These are phyloP conservation scores for Apotomis capreana DNA, from an alignment of 2,888 invertebrate genomes.

Conservation along the genomic window DNA sequence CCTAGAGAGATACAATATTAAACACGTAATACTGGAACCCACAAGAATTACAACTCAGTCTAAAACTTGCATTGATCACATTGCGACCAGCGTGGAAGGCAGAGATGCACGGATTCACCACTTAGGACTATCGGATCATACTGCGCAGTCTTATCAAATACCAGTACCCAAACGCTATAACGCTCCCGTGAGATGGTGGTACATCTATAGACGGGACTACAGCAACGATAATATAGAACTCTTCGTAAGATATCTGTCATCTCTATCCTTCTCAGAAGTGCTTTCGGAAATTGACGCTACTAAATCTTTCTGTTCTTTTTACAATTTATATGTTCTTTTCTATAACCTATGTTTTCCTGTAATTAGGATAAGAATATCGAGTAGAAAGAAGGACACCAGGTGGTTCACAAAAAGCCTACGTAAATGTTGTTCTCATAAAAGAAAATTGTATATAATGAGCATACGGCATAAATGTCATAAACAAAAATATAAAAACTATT, in stretches of 20 bases:
- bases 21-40: too few species aligned
- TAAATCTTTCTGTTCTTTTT: background rate
- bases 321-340: background rate
- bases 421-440: too few species aligned
- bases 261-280: constrained; percentile 7
- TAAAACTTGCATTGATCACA: background rate
- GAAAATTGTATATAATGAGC: too few species aligned
- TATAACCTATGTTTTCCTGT: too few species aligned
- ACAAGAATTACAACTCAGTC: too few species aligned
- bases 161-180: constrained; percentile 13
- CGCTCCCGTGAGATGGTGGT: constrained; percentile 11
- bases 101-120: background rate
- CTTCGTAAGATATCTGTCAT: background rate
- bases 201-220: constrained; percentile 1
- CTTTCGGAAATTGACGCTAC: constrained; percentile 4
- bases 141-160: constrained; percentile 6
- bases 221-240: too few species aligned
- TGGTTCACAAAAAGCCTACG: too few species aligned
- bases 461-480: too few species aligned
- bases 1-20: too few species aligned
- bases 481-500: too few species aligned
- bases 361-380: too few species aligned
- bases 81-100: background rate
- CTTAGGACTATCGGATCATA: constrained; percentile 10
- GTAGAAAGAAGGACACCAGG: too few species aligned